Conservation (phyloP, 1,140 invertebrate species). For the Drosophila fuyamai region DNA sequence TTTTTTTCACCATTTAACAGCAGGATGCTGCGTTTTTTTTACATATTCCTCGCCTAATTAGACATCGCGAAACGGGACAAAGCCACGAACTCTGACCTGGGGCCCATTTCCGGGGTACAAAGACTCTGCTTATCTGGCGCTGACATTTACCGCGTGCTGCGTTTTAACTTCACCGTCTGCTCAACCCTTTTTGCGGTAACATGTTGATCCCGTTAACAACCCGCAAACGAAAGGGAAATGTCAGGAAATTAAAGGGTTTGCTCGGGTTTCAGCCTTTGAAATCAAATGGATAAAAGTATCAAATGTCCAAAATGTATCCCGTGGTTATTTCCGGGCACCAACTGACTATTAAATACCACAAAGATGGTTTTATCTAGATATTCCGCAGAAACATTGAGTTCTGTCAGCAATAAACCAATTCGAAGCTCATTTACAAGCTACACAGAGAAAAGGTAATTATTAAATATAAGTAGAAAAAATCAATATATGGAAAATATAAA, state of each 20-base stretch:
- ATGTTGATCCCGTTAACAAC: slow-evolving; percentile 75
- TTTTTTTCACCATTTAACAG: slow-evolving; percentile 31
- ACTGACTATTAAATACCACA: slow-evolving; percentile 54
- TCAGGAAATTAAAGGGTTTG: slow-evolving; percentile 80
- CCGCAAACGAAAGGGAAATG: slow-evolving; percentile 67
- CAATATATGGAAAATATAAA: background rate
- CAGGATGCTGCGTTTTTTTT: slow-evolving; percentile 15
- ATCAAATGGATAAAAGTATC: slow-evolving; percentile 51
- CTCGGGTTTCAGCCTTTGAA: slow-evolving; percentile 39
- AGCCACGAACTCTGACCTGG: slow-evolving; percentile 13
- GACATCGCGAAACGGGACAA: slow-evolving; percentile 28
- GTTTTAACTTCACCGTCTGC: slow-evolving; percentile 31
- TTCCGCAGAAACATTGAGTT: slow-evolving; percentile 6
- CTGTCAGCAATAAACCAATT: background rate
- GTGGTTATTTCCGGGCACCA: slow-evolving; percentile 34
- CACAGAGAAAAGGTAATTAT: background rate
- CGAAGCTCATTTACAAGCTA: slow-evolving; percentile 25
- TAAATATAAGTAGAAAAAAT: background rate
- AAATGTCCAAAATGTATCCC: slow-evolving; percentile 46
- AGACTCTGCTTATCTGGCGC: slow-evolving; percentile 64
- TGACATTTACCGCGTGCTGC: slow-evolving; percentile 72
- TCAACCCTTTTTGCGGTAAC: slow-evolving; percentile 62
- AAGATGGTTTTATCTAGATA: slow-evolving; percentile 23
- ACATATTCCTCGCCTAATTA: slow-evolving; percentile 57
- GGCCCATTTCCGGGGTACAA: slow-evolving; percentile 46